Evolutionary conservation across 2,113 vertebrate species (phyloP).

Genomic region (Tachysurus fulvidraco): DNA sequence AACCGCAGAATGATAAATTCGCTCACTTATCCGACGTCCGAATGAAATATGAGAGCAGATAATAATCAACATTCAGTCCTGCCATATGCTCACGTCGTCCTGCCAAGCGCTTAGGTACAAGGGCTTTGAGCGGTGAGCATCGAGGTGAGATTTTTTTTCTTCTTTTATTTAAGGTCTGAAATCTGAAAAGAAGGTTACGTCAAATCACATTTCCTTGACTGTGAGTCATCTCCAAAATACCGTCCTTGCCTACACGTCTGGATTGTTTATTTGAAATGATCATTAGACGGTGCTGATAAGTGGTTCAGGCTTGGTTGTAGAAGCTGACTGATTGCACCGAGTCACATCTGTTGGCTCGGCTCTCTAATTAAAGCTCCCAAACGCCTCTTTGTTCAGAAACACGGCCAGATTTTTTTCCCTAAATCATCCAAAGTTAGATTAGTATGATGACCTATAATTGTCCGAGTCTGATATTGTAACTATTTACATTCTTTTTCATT

Average conservation of each 20-base stretch:
- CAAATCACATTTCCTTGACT: neutral
- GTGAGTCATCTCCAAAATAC: neutral
- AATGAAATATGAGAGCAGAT: slow-evolving; percentile 72
- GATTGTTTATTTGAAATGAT: neutral
- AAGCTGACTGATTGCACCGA: slow-evolving; percentile 9
- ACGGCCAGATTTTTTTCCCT: neutral
- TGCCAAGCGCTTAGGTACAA: slow-evolving; percentile 71
- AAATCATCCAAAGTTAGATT: slow-evolving; percentile 6
- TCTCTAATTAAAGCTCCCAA: slow-evolving; percentile 12
- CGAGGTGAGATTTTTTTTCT: slow-evolving; percentile 55
- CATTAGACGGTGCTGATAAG: neutral
- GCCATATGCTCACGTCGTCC: slow-evolving; percentile 71
- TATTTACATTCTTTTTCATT: neutral
- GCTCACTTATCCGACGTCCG: slow-evolving; percentile 64
- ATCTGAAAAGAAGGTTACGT: neutral
- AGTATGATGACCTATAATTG: slow-evolving; percentile 16
- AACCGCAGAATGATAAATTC: slow-evolving; percentile 70
- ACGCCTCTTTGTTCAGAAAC: slow-evolving; percentile 4
- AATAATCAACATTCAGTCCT: slow-evolving; percentile 75
- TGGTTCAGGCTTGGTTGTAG: neutral
- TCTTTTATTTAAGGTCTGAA: slow-evolving; percentile 5
- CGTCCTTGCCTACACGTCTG: neutral
- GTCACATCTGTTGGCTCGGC: slow-evolving; percentile 28
- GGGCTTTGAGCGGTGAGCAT: slow-evolving; percentile 62
- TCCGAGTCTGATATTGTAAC: neutral